These are phyloP conservation scores for Ceraclea dissimilis DNA, from an alignment of 2,888 invertebrate genomes.

Conservation along the genomic window DNA sequence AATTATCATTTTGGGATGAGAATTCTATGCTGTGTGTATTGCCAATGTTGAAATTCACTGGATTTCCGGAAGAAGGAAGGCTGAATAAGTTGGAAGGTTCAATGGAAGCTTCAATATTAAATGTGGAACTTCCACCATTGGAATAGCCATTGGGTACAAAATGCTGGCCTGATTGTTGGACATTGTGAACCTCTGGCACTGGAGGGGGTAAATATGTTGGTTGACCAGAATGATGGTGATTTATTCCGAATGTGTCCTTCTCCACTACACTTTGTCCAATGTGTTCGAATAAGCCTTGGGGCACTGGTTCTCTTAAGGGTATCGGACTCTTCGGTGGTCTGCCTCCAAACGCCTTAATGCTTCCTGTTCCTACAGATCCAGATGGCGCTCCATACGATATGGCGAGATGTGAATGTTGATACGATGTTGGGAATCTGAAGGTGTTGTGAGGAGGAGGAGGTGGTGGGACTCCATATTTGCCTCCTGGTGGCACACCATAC, in stretches of 20 bases:
- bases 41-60: constrained; percentile 42
- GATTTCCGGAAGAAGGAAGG: constrained; percentile 42
- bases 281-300: constrained; percentile 59
- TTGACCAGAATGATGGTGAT: constrained; percentile 37
- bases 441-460: constrained; percentile 30
- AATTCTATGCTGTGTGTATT: constrained; percentile 28
- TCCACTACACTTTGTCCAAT: constrained; percentile 57
- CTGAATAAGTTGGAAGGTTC: constrained; percentile 48
- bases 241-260: constrained; percentile 52
- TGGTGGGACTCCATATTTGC: constrained; percentile 41
- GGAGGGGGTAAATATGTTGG: constrained; percentile 59
- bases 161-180: constrained; percentile 30
- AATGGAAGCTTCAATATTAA: constrained; percentile 38
- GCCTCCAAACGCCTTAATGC: constrained; percentile 34
- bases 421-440: constrained; percentile 27
- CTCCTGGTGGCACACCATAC: constrained; percentile 54
- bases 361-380: constrained; percentile 34
- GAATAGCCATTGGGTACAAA: constrained; percentile 31
- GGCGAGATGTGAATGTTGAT: constrained; percentile 32
- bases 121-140: constrained; percentile 27
- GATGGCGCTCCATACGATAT: constrained; percentile 42
- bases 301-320: constrained; percentile 67
- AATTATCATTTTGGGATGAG: constrained; percentile 43
- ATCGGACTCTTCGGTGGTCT: constrained; percentile 54
- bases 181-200: constrained; percentile 39